Percentiles rank a stretch among this genome's conserved stretches.
Conservation (phyloP, 2,797 vertebrate genomes). For the Pampus argenteus region DNA sequence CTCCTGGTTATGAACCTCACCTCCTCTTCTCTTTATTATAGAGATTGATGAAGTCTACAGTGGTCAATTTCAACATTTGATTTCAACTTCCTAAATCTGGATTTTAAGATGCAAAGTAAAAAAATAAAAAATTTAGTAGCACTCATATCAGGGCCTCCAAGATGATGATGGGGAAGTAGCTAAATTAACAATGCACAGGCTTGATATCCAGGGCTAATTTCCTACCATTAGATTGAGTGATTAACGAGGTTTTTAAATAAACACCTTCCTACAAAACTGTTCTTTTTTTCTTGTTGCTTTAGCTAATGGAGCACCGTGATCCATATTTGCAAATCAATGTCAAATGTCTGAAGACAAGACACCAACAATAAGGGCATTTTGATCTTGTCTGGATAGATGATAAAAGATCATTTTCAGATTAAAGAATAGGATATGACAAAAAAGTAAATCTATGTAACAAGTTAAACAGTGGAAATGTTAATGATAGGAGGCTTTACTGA, state of each 20-base stretch:
- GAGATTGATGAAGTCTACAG: slow-evolving; percentile 41
- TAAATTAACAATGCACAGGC: neutral
- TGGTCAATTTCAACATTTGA: slow-evolving; percentile 31
- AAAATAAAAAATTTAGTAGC: no score
- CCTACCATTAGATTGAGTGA: neutral
- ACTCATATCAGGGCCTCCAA: neutral
- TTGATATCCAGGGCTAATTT: neutral
- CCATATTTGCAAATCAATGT: neutral
- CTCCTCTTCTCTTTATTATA: slow-evolving; percentile 27
- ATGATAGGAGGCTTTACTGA: no score
- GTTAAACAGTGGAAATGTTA: neutral
- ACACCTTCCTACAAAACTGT: neutral
- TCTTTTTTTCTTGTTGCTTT: neutral
- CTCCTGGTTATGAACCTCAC: slow-evolving; percentile 33
- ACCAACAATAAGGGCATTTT: neutral
- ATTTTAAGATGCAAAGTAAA: neutral
- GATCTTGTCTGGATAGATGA: neutral
- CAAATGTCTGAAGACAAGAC: neutral
- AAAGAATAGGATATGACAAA: neutral
- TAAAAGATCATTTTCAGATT: no score
- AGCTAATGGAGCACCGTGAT: neutral
- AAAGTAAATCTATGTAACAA: neutral
- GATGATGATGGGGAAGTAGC: slow-evolving; percentile 2
- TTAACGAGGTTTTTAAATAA: neutral
- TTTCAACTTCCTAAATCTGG: neutral